Evolutionary conservation across 64 coral and sea anemone genomes (phyloP).

Genomic region (Montipora foliosa): DNA sequence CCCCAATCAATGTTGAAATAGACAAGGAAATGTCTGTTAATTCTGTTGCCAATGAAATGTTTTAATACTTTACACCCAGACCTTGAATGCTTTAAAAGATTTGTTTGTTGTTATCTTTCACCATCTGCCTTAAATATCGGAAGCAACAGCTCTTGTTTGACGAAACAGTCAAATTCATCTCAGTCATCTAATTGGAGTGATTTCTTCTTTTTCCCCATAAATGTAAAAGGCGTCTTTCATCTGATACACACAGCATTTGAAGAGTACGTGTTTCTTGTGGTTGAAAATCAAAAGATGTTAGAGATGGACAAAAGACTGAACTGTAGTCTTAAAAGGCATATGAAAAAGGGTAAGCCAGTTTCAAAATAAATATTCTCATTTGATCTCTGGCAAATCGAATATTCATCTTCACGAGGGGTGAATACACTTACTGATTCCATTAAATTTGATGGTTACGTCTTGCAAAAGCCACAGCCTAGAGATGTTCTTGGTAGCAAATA

Average conservation of each 20-base stretch:
- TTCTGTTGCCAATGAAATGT: too few species aligned
- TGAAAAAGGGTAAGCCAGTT: constrained; percentile 62
- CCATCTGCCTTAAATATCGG: background rate
- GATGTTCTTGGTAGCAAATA: too few species aligned
- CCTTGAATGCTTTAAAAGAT: too few species aligned
- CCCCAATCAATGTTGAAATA: too few species aligned
- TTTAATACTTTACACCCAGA: too few species aligned
- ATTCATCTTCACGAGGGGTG: too few species aligned
- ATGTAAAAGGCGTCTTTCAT: constrained; percentile 86
- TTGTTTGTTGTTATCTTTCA: too few species aligned
- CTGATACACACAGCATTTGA: constrained; percentile 91
- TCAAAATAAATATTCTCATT: background rate
- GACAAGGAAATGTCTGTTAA: too few species aligned
- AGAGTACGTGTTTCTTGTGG: constrained; percentile 93
- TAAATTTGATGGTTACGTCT: too few species aligned
- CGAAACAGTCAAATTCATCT: background rate
- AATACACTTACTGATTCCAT: too few species aligned
- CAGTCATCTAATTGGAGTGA: background rate
- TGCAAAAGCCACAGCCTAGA: too few species aligned
- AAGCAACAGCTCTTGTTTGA: background rate
- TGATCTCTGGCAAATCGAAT: too few species aligned
- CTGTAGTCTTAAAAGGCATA: constrained; percentile 54
- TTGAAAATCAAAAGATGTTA: constrained; percentile 87
- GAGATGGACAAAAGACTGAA: constrained; percentile 83
- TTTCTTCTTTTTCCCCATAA: background rate